Base-by-base conservation (phyloP, 2,113 vertebrate species). In the Tringa solitaria region DNA sequence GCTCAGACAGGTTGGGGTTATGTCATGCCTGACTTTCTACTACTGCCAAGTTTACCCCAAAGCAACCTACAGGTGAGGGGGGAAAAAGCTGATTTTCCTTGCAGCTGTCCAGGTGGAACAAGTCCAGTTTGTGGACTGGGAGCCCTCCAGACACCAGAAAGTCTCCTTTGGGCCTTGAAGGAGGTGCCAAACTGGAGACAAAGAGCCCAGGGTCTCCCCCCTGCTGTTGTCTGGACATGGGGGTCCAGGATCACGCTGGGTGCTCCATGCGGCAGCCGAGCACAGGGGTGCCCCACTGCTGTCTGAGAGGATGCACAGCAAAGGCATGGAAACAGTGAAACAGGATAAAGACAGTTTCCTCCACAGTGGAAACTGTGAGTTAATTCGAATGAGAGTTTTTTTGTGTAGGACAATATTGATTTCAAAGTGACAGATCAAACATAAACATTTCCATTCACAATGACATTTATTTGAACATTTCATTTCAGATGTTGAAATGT, bases 201-300 rank as follows among this genome's bases (percentile, higher is more conserved):
- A 21, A 33, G 54, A 1, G 1, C 46, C 26, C 1, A 2, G 53
- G 23, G 48, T 43, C 10, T 54, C 21, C 27, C 21, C 54, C 17
- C 54, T 50, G 63, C 54, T 3, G 2, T 14, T 14, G 23, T 12
- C 9, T 16, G 26, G 57, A 43, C 27, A 14, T 4, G 37, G 48
- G 45, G 6, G 17, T 15, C 18, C 17, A 27, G 12, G 64, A 4
- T 4, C 4, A 3, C 14, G 12, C 12, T 1, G 30, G 39, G 8
- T 0, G 18, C 27, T n/a, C 37, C 2, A 1, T 15, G 48, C 4
- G 2, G 12, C 2, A 41, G 35, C 56, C 6, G 2, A 35, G 37
- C 35, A 15, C 14, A 6, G 3, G 20, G 39, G 24, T 20, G 14
- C 23, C 27, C 33, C 8, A 5, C 8, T 14, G 30, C 63, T 32